phyloP scores from a whole-genome alignment of 2,113 vertebrate species.

The Steatornis caripensis region DNA sequence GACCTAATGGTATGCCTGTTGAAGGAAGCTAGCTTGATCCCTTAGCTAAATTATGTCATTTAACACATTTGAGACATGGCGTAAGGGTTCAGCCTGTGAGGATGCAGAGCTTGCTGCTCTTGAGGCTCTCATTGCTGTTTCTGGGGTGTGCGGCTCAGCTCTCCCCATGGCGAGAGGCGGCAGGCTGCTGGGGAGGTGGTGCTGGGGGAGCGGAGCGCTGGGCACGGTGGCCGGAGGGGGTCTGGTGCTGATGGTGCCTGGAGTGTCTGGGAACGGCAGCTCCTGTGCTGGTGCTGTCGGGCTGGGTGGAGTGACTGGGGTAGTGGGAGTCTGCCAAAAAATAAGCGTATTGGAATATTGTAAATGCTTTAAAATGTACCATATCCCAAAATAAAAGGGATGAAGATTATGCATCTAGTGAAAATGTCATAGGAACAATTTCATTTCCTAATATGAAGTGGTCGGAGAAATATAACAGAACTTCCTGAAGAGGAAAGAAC shows the following conservation, averaged over 20 bases:
- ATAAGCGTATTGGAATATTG: too few relatives aligned
- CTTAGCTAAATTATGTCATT: neutral
- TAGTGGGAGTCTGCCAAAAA: fast-evolving
- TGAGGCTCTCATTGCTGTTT: fast-evolving
- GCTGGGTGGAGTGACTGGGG: neutral
- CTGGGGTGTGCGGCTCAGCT: neutral
- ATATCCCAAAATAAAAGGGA: neutral
- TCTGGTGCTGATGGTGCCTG: fast-evolving
- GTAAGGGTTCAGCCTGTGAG: neutral
- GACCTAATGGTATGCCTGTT: neutral
- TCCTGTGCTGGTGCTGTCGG: fast-evolving
- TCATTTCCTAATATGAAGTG: neutral
- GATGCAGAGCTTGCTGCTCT: neutral
- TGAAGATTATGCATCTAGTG: too few relatives aligned
- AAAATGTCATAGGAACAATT: neutral
- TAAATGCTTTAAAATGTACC: neutral
- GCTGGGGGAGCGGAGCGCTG: fast-evolving
- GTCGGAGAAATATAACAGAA: neutral
- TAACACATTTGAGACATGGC: neutral
- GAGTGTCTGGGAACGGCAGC: neutral
- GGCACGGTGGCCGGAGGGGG: neutral
- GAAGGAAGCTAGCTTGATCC: neutral
- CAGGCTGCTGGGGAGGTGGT: neutral
- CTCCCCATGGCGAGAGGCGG: fast-evolving
- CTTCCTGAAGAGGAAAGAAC: neutral